Evolutionary conservation across 2,888 invertebrate species (phyloP).

Genomic region (Shargacucullia verbasci): DNA sequence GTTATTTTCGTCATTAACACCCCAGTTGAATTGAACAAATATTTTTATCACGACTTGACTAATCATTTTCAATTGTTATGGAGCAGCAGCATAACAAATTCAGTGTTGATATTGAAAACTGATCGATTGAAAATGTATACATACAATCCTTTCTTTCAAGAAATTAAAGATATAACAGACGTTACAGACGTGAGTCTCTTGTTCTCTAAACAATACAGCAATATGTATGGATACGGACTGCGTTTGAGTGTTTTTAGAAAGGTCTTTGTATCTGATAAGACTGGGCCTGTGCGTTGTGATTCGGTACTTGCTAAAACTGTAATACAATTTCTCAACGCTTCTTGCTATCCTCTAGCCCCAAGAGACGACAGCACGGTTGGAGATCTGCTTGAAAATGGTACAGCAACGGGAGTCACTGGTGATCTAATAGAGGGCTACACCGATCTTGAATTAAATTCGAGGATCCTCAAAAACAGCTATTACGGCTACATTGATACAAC

Average conservation of each 20-base stretch:
- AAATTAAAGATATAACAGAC: slow-evolving; percentile 77
- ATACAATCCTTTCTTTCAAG: slow-evolving; percentile 84
- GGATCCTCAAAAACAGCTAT: slow-evolving; percentile 86
- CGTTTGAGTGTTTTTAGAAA: slow-evolving; percentile 79
- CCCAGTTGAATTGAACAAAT: slow-evolving; percentile 70
- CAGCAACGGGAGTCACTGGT: slow-evolving; percentile 82
- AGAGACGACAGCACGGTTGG: slow-evolving; percentile 82
- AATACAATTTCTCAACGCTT: slow-evolving; percentile 76
- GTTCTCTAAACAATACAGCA: slow-evolving; percentile 70
- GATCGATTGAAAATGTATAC: slow-evolving; percentile 80
- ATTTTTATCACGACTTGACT: slow-evolving; percentile 77
- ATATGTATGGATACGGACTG: slow-evolving; percentile 74
- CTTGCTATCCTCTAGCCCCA: slow-evolving; percentile 74
- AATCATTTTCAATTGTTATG: slow-evolving; percentile 85
- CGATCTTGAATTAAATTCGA: slow-evolving; percentile 87
- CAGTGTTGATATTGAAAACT: slow-evolving; percentile 75
- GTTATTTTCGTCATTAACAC: slow-evolving; percentile 80
- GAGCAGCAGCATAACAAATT: slow-evolving; percentile 87
- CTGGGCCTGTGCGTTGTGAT: slow-evolving; percentile 72
- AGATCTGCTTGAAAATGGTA: slow-evolving; percentile 79
- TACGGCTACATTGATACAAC: slow-evolving; percentile 86
- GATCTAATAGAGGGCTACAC: slow-evolving; percentile 85
- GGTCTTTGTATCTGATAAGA: slow-evolving; percentile 69
- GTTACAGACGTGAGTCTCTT: slow-evolving; percentile 73
- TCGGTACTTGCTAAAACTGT: slow-evolving; percentile 73